Conservation (phyloP, 2,113 vertebrate genomes). For the Pituophis catenifer region DNA sequence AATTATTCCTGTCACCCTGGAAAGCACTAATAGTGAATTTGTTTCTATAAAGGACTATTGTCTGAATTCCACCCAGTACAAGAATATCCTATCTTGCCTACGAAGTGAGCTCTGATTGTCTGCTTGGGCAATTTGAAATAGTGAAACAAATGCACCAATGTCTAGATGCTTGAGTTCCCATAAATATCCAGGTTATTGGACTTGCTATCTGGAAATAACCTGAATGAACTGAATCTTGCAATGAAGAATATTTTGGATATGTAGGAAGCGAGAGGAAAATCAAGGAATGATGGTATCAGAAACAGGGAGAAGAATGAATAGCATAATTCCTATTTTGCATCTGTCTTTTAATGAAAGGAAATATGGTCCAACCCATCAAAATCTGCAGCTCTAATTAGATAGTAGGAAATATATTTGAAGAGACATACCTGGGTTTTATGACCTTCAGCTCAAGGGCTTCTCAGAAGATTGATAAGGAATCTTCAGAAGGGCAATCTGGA, state of each 20-base stretch:
- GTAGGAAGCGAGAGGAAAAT: not conserved
- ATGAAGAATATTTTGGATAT: not conserved
- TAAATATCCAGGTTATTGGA: not conserved
- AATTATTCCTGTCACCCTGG: not conserved
- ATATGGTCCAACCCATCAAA: not conserved
- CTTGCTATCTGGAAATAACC: not conserved
- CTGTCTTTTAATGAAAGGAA: not conserved
- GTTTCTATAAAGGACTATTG: not conserved
- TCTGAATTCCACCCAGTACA: not conserved
- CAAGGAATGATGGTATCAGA: not conserved
- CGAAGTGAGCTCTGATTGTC: not conserved
- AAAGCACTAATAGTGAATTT: not conserved
- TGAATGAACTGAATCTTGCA: not conserved
- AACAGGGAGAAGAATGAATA: not conserved
- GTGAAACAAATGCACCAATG: not conserved
- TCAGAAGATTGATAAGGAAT: not conserved
- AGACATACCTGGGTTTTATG: not conserved
- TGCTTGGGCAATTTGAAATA: not conserved
- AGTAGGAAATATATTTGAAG: not conserved
- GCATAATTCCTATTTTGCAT: not conserved
- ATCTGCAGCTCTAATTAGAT: not conserved
- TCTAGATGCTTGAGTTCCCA: not conserved
- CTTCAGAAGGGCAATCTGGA: not conserved
- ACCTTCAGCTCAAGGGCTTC: not conserved
- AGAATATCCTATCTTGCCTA: not conserved